A percentile compares a stretch with the other conserved stretches of the same genome.
phyloP scores from a whole-genome alignment of 2,797 vertebrate genomes.

The Vireo griseus region DNA sequence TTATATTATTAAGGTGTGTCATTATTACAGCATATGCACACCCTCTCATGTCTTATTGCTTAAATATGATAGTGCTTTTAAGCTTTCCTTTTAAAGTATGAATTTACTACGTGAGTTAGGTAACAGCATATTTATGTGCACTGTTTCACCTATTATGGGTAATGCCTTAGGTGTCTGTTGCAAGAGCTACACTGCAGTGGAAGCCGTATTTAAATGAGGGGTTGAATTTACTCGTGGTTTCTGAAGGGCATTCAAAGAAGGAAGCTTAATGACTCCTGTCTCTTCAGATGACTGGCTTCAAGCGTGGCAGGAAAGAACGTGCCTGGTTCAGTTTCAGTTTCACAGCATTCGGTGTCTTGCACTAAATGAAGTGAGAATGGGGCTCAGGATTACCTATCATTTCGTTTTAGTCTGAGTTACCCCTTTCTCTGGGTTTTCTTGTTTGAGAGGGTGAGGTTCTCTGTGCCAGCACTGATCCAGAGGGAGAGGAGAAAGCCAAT shows the following conservation, averaged over 20 bases:
- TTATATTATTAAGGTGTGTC: slow-evolving; percentile 71
- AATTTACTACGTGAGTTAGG: slow-evolving; percentile 1
- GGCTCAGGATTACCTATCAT: neutral
- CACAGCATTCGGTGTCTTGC: neutral
- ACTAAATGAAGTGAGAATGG: neutral
- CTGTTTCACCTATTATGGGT: slow-evolving; percentile 45
- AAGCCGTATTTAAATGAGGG: neutral
- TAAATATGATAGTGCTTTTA: slow-evolving; percentile 44
- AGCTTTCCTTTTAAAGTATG: slow-evolving; percentile 59
- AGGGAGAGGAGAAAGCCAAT: neutral
- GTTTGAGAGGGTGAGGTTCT: neutral
- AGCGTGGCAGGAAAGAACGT: neutral
- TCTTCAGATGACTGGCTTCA: neutral
- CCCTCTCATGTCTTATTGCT: slow-evolving; percentile 66
- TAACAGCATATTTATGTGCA: slow-evolving; percentile 13
- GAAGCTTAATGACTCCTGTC: neutral
- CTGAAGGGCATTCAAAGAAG: neutral
- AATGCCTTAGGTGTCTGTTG: neutral
- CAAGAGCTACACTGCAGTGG: neutral
- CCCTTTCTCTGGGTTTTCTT: neutral
- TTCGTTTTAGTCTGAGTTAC: neutral
- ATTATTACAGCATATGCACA: slow-evolving; percentile 72
- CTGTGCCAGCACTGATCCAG: neutral
- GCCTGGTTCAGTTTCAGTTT: neutral
- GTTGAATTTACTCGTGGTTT: neutral